phyloP scores from a whole-genome alignment of 2,797 vertebrate genomes.

The Atherinosoma microstoma region DNA sequence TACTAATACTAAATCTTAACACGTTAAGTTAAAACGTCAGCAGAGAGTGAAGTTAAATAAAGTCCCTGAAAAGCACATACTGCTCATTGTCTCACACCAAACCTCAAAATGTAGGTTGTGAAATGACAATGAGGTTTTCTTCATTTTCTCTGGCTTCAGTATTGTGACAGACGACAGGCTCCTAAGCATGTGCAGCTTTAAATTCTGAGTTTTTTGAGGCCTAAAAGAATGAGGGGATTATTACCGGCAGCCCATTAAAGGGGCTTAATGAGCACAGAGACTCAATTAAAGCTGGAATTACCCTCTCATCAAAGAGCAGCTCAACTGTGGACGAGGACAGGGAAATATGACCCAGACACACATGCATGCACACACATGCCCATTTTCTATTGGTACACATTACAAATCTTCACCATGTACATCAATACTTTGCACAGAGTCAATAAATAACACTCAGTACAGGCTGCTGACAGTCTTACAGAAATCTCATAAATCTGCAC shows the following conservation, averaged over 20 bases:
- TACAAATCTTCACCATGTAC: slow-evolving; percentile 58
- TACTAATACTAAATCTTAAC: slow-evolving; percentile 13
- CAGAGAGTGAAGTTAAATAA: slow-evolving; percentile 29
- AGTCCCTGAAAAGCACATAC: slow-evolving; percentile 36
- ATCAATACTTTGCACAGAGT: slow-evolving; percentile 44
- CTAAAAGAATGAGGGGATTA: slow-evolving; percentile 80
- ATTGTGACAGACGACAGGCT: slow-evolving; percentile 60
- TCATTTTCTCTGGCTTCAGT: slow-evolving; percentile 51
- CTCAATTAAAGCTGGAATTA: slow-evolving; percentile 85
- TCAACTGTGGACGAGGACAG: slow-evolving; percentile 76
- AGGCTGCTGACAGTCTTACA: slow-evolving; percentile 24
- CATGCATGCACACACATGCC: slow-evolving; percentile 28
- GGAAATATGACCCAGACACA: slow-evolving; percentile 71
- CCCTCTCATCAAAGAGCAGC: slow-evolving; percentile 82
- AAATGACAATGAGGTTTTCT: slow-evolving; percentile 58
- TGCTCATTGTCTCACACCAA: slow-evolving; percentile 49
- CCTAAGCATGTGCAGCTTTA: slow-evolving; percentile 66
- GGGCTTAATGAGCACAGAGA: slow-evolving; percentile 82
- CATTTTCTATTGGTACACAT: slow-evolving; percentile 37
- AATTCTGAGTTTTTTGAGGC: slow-evolving; percentile 69
- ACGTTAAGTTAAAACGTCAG: slow-evolving; percentile 5
- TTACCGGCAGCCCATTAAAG: slow-evolving; percentile 82
- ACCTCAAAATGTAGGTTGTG: slow-evolving; percentile 38
- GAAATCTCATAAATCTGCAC: slow-evolving; percentile 57
- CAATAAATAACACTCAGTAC: slow-evolving; percentile 37